Base-by-base conservation (phyloP, 2,888 invertebrate species). In the Cryptops parisi region DNA sequence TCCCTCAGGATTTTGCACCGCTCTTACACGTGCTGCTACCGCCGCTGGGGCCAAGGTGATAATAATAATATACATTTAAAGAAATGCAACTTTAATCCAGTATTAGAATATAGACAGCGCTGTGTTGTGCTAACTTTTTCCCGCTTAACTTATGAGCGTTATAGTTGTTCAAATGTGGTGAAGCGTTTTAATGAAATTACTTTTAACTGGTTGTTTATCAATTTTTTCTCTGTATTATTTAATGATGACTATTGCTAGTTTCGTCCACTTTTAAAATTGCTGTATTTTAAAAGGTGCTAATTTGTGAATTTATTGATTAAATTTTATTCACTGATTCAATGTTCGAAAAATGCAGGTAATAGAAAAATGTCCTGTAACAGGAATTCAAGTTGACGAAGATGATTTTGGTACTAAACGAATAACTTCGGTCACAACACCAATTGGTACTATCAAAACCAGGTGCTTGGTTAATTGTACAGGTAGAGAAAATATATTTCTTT, bases 1-100 rank as follows among this genome's bases (percentile, higher is more conserved):
- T 65, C 89, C 90, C 0, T 76, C 84, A 0, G 84, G 84, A 77
- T 76, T 83, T 38, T 84, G 86, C 62, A 74, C 76, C 21, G 82
- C 88, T 0, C 72, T 90, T 15, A 76, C 80, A 0, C 79, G 80
- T 66, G 78, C 78, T n/a, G 82, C 88, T 0, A 78, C 74, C 0
- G 72, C 71, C 55, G 74, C 78, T 62, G 88, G 87, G 24, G 84
- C 77, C 12, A 77, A 80, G 70, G 84, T 86, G 64, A 65, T 67
- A 46, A 6, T 6, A 41, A 12, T 15, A 46, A 46, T 46, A 46
- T 12, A 46, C 17, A 46, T 26, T 26, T 24, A 9, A 46, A 17
- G 23, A 43, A 43, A 12, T 2, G 15, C 19, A 24, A 24, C 22
- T 5, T 23, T 45, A 24, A 23, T 25, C 17, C 12, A 23, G n/a